These are phyloP conservation scores for Acleris emargana DNA, from an alignment of 2,888 invertebrate genomes.

Conservation along the genomic window DNA sequence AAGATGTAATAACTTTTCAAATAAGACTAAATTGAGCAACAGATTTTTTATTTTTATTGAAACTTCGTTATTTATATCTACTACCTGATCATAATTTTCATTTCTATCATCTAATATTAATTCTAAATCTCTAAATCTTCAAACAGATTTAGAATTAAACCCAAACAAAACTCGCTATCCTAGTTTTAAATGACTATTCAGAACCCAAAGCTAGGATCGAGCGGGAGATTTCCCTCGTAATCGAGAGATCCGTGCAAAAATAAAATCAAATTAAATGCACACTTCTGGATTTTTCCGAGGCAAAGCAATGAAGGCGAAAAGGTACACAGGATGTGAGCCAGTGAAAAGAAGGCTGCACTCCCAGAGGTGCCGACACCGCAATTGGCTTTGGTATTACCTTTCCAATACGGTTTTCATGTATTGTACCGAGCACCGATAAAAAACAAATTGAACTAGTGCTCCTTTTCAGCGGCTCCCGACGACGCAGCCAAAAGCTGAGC, in stretches of 20 bases:
- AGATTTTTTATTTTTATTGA: neutral
- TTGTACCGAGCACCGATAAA: slow-evolving; percentile 37
- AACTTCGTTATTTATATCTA: too few species aligned
- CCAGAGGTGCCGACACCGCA: slow-evolving; percentile 43
- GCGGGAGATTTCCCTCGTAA: too few species aligned
- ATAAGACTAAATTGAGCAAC: slow-evolving; percentile 9
- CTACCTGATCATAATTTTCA: neutral
- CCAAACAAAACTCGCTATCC: too few species aligned
- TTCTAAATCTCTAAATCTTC: too few species aligned
- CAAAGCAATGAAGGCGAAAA: slow-evolving; percentile 39
- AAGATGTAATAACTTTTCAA: slow-evolving; percentile 18
- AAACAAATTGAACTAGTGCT: slow-evolving; percentile 38
- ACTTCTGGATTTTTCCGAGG: slow-evolving; percentile 29
- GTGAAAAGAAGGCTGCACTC: slow-evolving; percentile 41
- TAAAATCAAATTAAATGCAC: slow-evolving; percentile 32
- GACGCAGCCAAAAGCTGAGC: slow-evolving; percentile 28
- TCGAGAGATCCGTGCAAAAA: slow-evolving; percentile 11
- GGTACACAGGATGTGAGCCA: slow-evolving; percentile 37
- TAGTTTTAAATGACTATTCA: too few species aligned
- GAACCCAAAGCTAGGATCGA: too few species aligned
- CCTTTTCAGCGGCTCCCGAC: slow-evolving; percentile 31
- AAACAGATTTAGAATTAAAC: too few species aligned
- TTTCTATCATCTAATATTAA: too few species aligned
- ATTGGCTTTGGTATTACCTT: slow-evolving; percentile 45
- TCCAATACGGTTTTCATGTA: slow-evolving; percentile 41